These are phyloP conservation scores for Sinocyclocheilus anshuiensis DNA, from an alignment of 2,113 vertebrate genomes.

Conservation along the genomic window DNA sequence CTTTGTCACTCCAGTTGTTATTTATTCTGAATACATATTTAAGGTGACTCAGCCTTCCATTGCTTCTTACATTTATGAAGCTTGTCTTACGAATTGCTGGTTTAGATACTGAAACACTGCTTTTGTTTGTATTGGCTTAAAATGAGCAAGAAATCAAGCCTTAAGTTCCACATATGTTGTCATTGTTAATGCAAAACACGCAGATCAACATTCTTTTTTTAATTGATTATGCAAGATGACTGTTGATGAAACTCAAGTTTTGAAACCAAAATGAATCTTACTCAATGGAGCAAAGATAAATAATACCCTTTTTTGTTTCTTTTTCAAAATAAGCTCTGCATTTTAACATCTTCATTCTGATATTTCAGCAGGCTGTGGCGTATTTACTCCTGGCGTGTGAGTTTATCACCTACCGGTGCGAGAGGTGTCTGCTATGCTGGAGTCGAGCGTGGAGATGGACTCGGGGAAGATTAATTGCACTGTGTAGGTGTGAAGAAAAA, in stretches of 20 bases:
- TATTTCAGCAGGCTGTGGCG: conserved; percentile 61
- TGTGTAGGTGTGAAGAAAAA: conserved; percentile 68
- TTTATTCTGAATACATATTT: background rate
- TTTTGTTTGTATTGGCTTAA: background rate
- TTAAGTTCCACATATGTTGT: background rate
- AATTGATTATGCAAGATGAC: background rate
- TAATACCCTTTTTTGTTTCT: conserved; percentile 48
- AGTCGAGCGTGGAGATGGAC: conserved; percentile 49
- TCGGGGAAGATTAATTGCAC: conserved; percentile 72
- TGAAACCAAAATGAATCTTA: conserved; percentile 65
- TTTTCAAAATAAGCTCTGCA: conserved; percentile 59
- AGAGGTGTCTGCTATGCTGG: conserved; percentile 55
- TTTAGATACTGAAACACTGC: background rate
- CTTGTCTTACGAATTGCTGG: background rate
- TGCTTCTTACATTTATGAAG: background rate
- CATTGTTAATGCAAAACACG: background rate
- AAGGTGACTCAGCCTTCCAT: background rate
- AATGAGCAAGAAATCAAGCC: background rate
- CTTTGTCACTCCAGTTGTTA: background rate
- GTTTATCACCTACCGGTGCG: conserved; percentile 61
- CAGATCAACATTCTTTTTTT: background rate
- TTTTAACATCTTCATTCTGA: conserved; percentile 72
- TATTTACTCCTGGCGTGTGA: conserved; percentile 56
- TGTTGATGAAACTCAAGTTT: conserved; percentile 7
- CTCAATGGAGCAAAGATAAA: conserved; percentile 62